Base-by-base conservation (phyloP, 1,140 invertebrate genomes). In the Philopotamus ludificatus region DNA sequence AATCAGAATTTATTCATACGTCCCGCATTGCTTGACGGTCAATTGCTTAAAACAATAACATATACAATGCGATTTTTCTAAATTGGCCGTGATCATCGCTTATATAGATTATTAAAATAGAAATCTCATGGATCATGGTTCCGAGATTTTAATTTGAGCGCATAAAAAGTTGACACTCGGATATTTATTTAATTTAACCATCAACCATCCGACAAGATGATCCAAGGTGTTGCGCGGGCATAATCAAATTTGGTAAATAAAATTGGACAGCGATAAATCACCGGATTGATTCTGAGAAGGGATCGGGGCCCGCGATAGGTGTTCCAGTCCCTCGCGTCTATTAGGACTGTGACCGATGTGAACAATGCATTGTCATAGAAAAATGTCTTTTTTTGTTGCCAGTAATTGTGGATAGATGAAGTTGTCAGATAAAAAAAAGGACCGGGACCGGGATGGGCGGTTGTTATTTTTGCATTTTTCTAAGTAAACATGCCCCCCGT, bases 391-490 rank as follows among this genome's bases (percentile, higher is more conserved):
- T 62, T 62, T 62, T 62, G 60, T 62, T 62, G 60, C 16, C 60
- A 50, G 54, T 65, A 55, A 66, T 66, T 66, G 65, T 61, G 65
- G 65, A 61, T 60, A 66, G 65, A 66, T 66, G 58, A 66, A 66
- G 65, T 59, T 51, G 50, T 58, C 34, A 54, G 65, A 62, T 61
- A 61, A 58, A 55, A 63, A 62, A 51, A 61, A 58, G 63, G 45
- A 21, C 12, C 53, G 49, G 45, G 18, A 39, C 34, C 12, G 18
- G 18, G n/a, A 41, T 34, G 21, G 65, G 47, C 64, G 54, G 34
- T 28, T 66, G 65, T 61, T 66, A 66, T 66, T 66, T 61, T 66
- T 61, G 50, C 55, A 55, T 53, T 63, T 59, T 67, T 63, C 66
- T 39, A 15, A 44, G 66, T 67, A 67, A 67, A 67, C 65, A 67